phyloP scores from a whole-genome alignment of 2,888 invertebrate species.

The Lymantria monacha region DNA sequence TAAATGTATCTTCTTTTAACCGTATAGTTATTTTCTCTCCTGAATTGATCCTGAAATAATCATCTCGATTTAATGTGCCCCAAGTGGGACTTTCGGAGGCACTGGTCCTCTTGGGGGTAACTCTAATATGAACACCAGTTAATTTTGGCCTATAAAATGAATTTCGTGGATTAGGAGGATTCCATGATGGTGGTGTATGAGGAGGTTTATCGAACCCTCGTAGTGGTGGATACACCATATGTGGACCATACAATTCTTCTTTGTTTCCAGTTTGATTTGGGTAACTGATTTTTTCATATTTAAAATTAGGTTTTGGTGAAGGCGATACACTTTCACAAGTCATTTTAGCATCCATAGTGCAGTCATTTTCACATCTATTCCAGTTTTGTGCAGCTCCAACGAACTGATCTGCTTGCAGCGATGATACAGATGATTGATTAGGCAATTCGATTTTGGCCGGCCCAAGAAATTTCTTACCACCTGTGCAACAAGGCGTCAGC shows the following conservation, averaged over 20 bases:
- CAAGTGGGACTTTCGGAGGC: conserved; percentile 33
- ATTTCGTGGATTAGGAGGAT: conserved; percentile 8
- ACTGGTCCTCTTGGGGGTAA: conserved; percentile 35
- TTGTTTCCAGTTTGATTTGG: conserved; percentile 13
- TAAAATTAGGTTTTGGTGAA: conserved; percentile 12
- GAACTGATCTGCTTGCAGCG: not conserved
- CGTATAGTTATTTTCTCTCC: conserved; percentile 47
- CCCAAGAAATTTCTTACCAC: not conserved
- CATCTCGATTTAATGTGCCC: conserved; percentile 1
- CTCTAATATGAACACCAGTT: conserved; percentile 34
- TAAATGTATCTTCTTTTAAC: conserved; percentile 43
- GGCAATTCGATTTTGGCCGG: not conserved
- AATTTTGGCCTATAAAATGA: conserved; percentile 1
- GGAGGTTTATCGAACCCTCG: not conserved
- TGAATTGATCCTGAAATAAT: conserved; percentile 38
- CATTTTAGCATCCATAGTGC: conserved; percentile 9
- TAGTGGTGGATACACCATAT: not conserved
- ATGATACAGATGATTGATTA: not conserved
- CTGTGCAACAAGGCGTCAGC: not conserved
- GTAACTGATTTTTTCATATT: conserved; percentile 31
- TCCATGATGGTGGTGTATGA: conserved; percentile 8
- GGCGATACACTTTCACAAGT: conserved; percentile 22
- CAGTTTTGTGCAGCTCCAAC: not conserved
- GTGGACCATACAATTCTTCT: not conserved
- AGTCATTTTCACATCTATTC: not conserved